phyloP scores from a whole-genome alignment of 1,140 invertebrate species.

The Drosophila rhopaloa region DNA sequence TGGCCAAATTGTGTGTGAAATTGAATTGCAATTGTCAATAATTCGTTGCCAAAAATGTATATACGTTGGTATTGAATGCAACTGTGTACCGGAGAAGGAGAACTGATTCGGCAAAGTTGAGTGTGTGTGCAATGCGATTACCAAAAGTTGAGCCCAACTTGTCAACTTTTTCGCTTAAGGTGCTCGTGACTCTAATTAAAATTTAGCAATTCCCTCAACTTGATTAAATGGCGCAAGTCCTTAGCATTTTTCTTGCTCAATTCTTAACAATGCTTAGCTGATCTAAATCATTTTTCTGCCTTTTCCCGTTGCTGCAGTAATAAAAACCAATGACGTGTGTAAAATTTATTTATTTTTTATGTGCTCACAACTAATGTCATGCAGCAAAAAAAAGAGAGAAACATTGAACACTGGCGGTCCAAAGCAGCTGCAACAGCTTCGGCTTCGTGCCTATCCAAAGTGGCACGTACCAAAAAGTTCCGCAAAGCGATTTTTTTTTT shows the following conservation, averaged over 20 bases:
- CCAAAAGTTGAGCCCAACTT: conserved; percentile 47
- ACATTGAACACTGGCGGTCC: conserved; percentile 41
- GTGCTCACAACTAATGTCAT: conserved; percentile 75
- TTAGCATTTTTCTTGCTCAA: not conserved
- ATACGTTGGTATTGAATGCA: conserved; percentile 25
- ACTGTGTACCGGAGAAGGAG: conserved; percentile 40
- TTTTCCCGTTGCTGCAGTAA: conserved; percentile 68
- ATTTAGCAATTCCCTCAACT: conserved; percentile 14
- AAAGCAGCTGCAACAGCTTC: conserved; percentile 62
- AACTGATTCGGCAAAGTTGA: conserved; percentile 67
- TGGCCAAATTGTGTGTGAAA: conserved; percentile 81
- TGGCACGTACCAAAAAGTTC: conserved; percentile 74
- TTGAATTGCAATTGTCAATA: conserved; percentile 82
- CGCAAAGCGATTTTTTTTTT: conserved; percentile 80
- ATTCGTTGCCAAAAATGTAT: conserved; percentile 74
- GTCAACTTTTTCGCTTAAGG: conserved; percentile 36
- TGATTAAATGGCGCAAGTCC: conserved; percentile 20
- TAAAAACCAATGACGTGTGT: conserved; percentile 78
- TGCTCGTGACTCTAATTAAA: conserved; percentile 39
- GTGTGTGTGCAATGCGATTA: conserved; percentile 57
- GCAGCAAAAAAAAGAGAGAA: conserved; percentile 38
- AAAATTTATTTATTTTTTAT: conserved; percentile 82
- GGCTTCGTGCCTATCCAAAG: conserved; percentile 64
- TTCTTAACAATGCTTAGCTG: conserved; percentile 11
- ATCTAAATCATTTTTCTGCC: conserved; percentile 66